Conservation (phyloP, 2,113 vertebrate species). For the Notothenia rossii region DNA sequence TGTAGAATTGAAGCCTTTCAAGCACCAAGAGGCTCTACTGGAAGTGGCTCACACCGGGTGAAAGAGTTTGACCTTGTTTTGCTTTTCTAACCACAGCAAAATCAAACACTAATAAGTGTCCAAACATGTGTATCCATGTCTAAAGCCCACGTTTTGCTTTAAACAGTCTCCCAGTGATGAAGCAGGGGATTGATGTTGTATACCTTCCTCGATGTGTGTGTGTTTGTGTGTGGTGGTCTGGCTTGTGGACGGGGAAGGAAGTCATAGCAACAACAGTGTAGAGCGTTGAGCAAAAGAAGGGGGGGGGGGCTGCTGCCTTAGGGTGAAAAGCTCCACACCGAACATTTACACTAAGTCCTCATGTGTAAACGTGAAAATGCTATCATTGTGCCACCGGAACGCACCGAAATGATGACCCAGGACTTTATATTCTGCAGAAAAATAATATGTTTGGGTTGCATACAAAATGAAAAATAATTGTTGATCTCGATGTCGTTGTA, state of each 20-base stretch:
- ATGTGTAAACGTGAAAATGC: background rate
- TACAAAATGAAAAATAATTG: too few relatives aligned
- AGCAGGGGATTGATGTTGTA: background rate
- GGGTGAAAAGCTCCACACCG: background rate
- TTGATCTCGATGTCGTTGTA: too few relatives aligned
- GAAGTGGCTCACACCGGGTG: background rate
- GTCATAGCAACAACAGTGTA: background rate
- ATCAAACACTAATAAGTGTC: background rate
- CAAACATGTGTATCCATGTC: background rate
- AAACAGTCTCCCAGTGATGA: background rate
- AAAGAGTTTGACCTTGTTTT: constrained; percentile 2
- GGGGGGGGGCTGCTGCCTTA: background rate
- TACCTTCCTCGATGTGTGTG: background rate
- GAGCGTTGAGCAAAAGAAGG: background rate
- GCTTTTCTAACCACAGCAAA: background rate
- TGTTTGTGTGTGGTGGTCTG: constrained; percentile 12
- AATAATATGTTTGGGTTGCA: too few relatives aligned
- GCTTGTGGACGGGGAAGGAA: background rate
- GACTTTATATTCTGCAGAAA: too few relatives aligned
- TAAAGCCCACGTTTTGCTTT: constrained; percentile 12
- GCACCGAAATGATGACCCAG: too few relatives aligned
- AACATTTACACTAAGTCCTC: constrained; percentile 19
- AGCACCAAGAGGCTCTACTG: background rate
- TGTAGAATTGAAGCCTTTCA: background rate
- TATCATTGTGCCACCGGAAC: too few relatives aligned